phyloP scores from a whole-genome alignment of 2,113 vertebrate genomes.

The Hepsetus odoe region DNA sequence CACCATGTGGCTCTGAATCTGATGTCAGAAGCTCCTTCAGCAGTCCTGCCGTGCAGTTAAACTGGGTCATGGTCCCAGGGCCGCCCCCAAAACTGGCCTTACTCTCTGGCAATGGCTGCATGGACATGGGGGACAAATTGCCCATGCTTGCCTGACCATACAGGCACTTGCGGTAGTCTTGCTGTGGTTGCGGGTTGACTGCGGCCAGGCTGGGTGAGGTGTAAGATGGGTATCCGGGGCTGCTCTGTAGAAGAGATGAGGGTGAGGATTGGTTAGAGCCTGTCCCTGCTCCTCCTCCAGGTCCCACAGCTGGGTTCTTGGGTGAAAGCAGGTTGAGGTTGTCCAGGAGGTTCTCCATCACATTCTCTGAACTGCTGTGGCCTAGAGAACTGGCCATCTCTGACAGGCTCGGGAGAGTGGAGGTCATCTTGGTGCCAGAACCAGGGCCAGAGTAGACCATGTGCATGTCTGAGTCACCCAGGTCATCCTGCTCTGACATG shows the following conservation, averaged over 20 bases:
- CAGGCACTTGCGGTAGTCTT: slow-evolving; percentile 91
- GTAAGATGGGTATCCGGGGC: slow-evolving; percentile 86
- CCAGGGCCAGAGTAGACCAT: slow-evolving; percentile 88
- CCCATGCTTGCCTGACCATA: slow-evolving; percentile 87
- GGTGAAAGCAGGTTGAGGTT: slow-evolving; percentile 96
- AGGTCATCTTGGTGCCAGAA: slow-evolving; percentile 86
- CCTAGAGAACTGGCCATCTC: slow-evolving; percentile 86
- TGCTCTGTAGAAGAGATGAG: slow-evolving; percentile 88
- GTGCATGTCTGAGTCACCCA: slow-evolving; percentile 89
- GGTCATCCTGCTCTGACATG: slow-evolving; percentile 92
- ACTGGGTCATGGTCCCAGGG: slow-evolving; percentile 76
- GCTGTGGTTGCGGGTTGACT: slow-evolving; percentile 69
- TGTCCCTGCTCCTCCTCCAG: slow-evolving; percentile 71
- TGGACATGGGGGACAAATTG: slow-evolving; percentile 83
- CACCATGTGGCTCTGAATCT: slow-evolving; percentile 86
- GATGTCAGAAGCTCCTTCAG: slow-evolving; percentile 96
- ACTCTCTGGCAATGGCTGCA: slow-evolving; percentile 87
- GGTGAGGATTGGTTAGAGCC: slow-evolving; percentile 90
- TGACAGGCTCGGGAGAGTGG: slow-evolving; percentile 92
- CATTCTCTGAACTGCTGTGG: slow-evolving; percentile 85
- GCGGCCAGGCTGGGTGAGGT: slow-evolving; percentile 83
- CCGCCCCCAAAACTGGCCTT: slow-evolving; percentile 81
- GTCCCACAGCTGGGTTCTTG: slow-evolving; percentile 78
- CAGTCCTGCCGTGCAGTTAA: slow-evolving; percentile 86
- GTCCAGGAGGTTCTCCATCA: slow-evolving; percentile 97